Percentiles rank a stretch among this genome's conserved stretches.
phyloP scores from a whole-genome alignment of 2,888 invertebrate genomes.

The Coremacera marginata region DNA sequence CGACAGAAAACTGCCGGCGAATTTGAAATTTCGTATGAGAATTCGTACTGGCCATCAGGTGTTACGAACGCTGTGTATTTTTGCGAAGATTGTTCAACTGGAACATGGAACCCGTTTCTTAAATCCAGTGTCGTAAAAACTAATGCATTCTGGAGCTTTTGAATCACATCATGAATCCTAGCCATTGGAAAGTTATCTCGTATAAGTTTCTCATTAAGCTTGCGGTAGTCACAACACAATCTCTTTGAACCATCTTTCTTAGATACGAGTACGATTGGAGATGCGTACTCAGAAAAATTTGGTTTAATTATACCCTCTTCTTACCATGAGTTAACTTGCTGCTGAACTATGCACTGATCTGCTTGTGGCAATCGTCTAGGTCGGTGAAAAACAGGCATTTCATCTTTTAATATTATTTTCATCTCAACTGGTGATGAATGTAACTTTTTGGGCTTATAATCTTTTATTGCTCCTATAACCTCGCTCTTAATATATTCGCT shows the following conservation, averaged over 20 bases:
- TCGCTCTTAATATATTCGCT: no score
- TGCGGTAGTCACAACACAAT: no score
- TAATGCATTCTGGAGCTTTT: conserved; percentile 43
- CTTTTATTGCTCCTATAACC: no score
- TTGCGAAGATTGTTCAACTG: conserved; percentile 45
- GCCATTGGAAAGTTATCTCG: conserved; percentile 48
- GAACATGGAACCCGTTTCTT: conserved; percentile 51
- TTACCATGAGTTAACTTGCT: conserved; percentile 49
- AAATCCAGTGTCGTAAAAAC: conserved; percentile 51
- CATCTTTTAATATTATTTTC: no score
- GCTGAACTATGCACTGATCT: conserved; percentile 52
- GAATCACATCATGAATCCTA: conserved; percentile 45
- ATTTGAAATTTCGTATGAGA: conserved; percentile 48
- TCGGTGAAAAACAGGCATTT: not conserved
- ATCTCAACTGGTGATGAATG: no score
- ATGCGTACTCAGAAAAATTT: no score
- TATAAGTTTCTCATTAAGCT: no score
- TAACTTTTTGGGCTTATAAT: no score
- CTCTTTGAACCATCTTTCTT: no score
- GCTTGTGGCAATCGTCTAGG: conserved; percentile 25
- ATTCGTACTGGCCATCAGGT: conserved; percentile 51
- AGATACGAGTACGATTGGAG: no score
- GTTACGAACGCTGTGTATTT: conserved; percentile 54
- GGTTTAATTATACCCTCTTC: conserved; percentile 6
- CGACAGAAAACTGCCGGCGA: conserved; percentile 46